Conservation (phyloP, 2,888 invertebrate genomes). For the Teleogryllus oceanicus region DNA sequence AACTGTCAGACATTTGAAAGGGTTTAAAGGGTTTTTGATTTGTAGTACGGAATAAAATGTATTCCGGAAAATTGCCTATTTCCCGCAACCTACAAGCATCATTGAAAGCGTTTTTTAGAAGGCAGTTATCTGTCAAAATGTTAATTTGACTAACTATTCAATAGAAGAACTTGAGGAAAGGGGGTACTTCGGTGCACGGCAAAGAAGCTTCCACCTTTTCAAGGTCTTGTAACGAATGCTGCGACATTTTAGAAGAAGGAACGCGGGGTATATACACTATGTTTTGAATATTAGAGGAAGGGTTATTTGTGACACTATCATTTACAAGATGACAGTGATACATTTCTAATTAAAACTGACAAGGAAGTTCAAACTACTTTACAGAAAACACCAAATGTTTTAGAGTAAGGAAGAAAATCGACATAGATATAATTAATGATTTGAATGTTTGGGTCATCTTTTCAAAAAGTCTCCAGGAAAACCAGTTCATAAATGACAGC, state of each 20-base stretch:
- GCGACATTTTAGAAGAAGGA: slow-evolving; percentile 61
- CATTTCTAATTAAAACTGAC: slow-evolving; percentile 79
- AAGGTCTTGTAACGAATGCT: slow-evolving; percentile 96
- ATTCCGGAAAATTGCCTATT: background rate
- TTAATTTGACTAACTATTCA: background rate
- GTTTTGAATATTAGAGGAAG: slow-evolving; percentile 82
- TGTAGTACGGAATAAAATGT: background rate
- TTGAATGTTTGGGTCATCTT: slow-evolving; percentile 62
- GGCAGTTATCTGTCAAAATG: slow-evolving; percentile 19
- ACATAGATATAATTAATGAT: slow-evolving; percentile 59
- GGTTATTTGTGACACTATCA: slow-evolving; percentile 73
- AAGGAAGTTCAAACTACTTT: slow-evolving; percentile 54
- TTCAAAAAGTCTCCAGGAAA: slow-evolving; percentile 38
- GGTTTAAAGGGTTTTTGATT: background rate
- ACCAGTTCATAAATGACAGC: background rate
- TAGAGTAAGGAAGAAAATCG: slow-evolving; percentile 73
- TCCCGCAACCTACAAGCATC: background rate
- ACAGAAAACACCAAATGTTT: too few relatives aligned
- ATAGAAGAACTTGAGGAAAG: slow-evolving; percentile 51
- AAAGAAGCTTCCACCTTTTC: slow-evolving; percentile 61
- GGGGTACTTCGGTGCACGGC: slow-evolving; percentile 56
- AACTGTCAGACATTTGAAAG: background rate
- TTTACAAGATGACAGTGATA: slow-evolving; percentile 60
- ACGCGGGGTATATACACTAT: slow-evolving; percentile 71
- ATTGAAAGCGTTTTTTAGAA: background rate